A percentile compares a stretch with the other conserved stretches of the same genome.
phyloP scores from a whole-genome alignment of 2,888 invertebrate species.

The Trichogramma evanescens region DNA sequence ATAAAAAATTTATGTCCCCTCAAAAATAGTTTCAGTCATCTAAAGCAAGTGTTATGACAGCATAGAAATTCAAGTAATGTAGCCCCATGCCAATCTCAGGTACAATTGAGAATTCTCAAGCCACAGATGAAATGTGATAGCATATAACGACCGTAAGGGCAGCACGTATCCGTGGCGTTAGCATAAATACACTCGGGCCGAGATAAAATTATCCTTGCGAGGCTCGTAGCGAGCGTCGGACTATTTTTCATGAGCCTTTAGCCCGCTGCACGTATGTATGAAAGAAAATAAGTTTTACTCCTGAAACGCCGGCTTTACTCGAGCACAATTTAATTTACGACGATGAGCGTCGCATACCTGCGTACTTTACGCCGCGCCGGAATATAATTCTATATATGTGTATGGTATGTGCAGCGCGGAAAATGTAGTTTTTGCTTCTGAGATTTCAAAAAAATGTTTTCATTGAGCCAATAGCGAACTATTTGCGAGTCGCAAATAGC shows the following conservation, averaged over 20 bases:
- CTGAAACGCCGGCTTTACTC: not conserved
- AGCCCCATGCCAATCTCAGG: not conserved
- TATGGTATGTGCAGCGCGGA: not conserved
- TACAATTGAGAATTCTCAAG: conserved; percentile 8
- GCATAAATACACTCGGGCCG: conserved; percentile 10
- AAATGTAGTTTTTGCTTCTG: too few species aligned
- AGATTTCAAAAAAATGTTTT: too few species aligned
- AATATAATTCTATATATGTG: not conserved
- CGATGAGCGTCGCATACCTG: not conserved
- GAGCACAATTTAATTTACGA: conserved; percentile 17
- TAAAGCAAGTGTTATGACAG: too few species aligned
- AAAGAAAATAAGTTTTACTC: conserved; percentile 9
- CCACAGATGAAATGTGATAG: conserved; percentile 12
- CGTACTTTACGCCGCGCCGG: not conserved
- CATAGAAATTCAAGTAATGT: too few species aligned
- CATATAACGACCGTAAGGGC: conserved; percentile 1
- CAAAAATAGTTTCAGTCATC: too few species aligned
- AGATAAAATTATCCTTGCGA: not conserved
- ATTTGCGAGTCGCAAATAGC: too few species aligned
- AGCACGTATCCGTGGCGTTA: not conserved
- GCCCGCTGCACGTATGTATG: not conserved
- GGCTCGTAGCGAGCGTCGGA: not conserved
- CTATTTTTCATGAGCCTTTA: conserved; percentile 15
- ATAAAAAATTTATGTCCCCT: too few species aligned
- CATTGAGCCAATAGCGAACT: too few species aligned